Evolutionary conservation across 2,888 invertebrate genomes (phyloP), one percentile per base, ranked within the genome.

Genomic region (Sceliomorpha sp.): DNA sequence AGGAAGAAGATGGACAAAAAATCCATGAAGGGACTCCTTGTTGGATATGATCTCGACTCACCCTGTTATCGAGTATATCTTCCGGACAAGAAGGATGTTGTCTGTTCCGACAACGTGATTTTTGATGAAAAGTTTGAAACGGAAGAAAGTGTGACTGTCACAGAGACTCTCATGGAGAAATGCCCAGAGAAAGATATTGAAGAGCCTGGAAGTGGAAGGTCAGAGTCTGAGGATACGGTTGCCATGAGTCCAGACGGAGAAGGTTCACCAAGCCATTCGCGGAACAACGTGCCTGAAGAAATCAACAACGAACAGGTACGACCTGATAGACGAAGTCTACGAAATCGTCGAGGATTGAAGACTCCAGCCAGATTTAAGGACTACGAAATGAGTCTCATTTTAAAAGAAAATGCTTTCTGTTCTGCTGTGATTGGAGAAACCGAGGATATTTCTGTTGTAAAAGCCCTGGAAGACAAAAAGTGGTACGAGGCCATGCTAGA

Each of bases 401-500:
- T 2, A 1, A 34, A 26, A 31, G 17, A 26, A 32, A 36, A 27
- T 4, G 7, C 20, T 8, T 12, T 9, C 5, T 44, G 45, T 13
- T 6, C n/a, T 8, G 42, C 24, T 6, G 66, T 76, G 64, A 50
- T 70, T 10, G 71, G 56, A 26, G 72, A 75, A 64, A 47, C 64
- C 13, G 66, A 72, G 45, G 67, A 78, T 31, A 74, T 77, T 36
- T 45, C 76, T 8, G 59, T 32, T 32, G 56, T 14, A 5, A 59
- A 78, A 27, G 79, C 81, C 5, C 15, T 82, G 13, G 76, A 75
- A 26, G 76, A 81, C 58, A 29, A 51, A 66, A 71, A 71, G 10
- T 80, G 78, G 78, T 40, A 42, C 8, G 59, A 64, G 48, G 80
- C 80, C 1, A 81, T 81, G 76, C 26, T 37, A 5, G 66, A 74